phyloP scores from a whole-genome alignment of 2,797 vertebrate genomes.

The Thalassophryne amazonica region DNA sequence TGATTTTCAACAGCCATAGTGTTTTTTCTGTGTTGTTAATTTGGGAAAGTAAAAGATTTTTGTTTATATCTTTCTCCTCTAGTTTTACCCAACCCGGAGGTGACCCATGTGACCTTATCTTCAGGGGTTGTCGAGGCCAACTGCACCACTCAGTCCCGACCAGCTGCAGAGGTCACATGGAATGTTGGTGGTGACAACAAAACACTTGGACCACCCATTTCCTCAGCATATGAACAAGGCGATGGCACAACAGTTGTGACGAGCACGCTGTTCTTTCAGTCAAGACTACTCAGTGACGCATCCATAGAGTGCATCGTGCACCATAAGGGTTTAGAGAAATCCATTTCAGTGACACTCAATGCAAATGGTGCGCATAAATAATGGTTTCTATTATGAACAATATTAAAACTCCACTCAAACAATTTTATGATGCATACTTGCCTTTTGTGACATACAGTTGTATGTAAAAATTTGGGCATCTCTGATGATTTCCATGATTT shows the following conservation, averaged over 20 bases:
- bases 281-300: slow-evolving; percentile 42
- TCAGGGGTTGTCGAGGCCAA: slow-evolving; percentile 73
- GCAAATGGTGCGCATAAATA: slow-evolving; percentile 48
- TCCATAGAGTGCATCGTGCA: slow-evolving; percentile 68
- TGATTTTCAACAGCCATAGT: no score
- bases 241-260: slow-evolving; percentile 75
- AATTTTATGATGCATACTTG: no score
- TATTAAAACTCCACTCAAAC: no score
- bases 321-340: slow-evolving; percentile 68
- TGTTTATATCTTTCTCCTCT: not conserved
- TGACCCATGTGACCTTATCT: slow-evolving; percentile 41
- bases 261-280: slow-evolving; percentile 67
- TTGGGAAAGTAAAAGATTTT: not conserved
- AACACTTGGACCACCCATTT: slow-evolving; percentile 62
- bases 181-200: slow-evolving; percentile 61
- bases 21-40: no score
- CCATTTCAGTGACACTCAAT: slow-evolving; percentile 51
- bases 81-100: slow-evolving; percentile 77
- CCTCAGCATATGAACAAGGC: slow-evolving; percentile 43
- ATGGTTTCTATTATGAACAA: not conserved
- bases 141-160: slow-evolving; percentile 74
- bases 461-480: no score
- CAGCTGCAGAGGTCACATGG: slow-evolving; percentile 69
- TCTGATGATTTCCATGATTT: no score
- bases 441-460: no score